Evolutionary conservation across 2,888 invertebrate species (phyloP), one percentile per base, ranked within the genome.

Genomic region (Belgica antarctica): DNA sequence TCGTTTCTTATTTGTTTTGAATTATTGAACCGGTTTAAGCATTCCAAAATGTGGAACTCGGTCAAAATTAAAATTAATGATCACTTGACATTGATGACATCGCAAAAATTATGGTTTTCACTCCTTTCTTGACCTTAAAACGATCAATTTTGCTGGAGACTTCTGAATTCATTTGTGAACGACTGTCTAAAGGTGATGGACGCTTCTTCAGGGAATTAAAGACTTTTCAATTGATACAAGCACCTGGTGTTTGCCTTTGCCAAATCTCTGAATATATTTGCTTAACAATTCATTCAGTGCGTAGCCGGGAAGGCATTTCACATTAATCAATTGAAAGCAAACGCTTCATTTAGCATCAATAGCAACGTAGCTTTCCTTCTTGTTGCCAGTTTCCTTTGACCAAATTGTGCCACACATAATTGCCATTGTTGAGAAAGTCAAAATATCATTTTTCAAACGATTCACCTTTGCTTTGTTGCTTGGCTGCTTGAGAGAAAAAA

Each of bases 371-470:
- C 24, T 63, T 22, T 66, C 10, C 46, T n/a, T 46, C 57, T 57
- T 17, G 17, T n/a, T n/a, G n/a, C n/a, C n/a, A n/a, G n/a, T n/a
- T n/a, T 57, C 24, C 46, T 46, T 41, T 52, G 22, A 7, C 27
- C 59, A 17, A 24, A 59, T 19, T 27, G 59, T 27, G 19, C 59
- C 27, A 59, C 4, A 59, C 59, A 68, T 68, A 68, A 68, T 68
- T 68, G 68, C 68, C 68, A 68, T 68, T 68, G 68, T 68, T 57
- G 28, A 15, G 27, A 68, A 68, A 68, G 68, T 68, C 68, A 68
- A 68, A 68, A 68, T 68, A 68, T 68, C 68, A 68, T 68, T 68
- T 68, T 68, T 68, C 68, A 68, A 68, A 57, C 52, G 52, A 52
- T n/a, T n/a, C n/a, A 41, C 15, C 41, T 41, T 41, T 15, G 2